Evolutionary conservation across 2,797 vertebrate genomes (phyloP).

Genomic region (Myotis daubentonii): DNA sequence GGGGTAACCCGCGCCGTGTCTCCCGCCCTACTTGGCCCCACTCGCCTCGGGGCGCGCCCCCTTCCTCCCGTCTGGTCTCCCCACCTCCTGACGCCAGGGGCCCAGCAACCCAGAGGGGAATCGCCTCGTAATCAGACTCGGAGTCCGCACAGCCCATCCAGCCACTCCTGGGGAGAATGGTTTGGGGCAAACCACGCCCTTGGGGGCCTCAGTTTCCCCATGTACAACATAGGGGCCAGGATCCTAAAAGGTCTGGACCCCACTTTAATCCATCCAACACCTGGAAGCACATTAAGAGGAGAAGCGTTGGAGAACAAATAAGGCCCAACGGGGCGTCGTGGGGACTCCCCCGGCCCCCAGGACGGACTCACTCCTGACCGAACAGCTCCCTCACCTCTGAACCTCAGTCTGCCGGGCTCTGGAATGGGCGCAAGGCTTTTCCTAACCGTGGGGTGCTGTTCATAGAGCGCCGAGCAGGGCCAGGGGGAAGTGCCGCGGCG

Average conservation of each 20-base stretch:
- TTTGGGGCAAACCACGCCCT: neutral
- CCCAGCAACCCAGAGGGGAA: neutral
- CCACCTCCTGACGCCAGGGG: neutral
- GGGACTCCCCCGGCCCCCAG: neutral
- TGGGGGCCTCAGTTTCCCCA: neutral
- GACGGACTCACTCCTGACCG: accelerated
- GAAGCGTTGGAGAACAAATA: neutral
- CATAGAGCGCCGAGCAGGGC: accelerated
- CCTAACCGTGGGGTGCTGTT: neutral
- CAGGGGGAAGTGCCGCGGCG: accelerated
- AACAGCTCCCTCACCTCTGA: neutral
- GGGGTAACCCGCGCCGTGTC: accelerated
- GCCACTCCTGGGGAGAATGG: neutral
- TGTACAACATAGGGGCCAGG: neutral
- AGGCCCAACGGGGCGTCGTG: neutral
- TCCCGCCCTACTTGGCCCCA: neutral
- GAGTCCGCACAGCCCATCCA: neutral
- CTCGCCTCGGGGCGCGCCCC: neutral
- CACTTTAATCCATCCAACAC: neutral
- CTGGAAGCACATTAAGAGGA: neutral
- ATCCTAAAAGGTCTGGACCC: neutral
- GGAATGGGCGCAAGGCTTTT: neutral
- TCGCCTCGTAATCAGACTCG: neutral
- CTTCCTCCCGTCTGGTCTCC: neutral
- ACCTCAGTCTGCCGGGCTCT: neutral